These are phyloP conservation scores for Meriones unguiculatus DNA, from an alignment of 2,113 vertebrate genomes.

Conservation along the genomic window DNA sequence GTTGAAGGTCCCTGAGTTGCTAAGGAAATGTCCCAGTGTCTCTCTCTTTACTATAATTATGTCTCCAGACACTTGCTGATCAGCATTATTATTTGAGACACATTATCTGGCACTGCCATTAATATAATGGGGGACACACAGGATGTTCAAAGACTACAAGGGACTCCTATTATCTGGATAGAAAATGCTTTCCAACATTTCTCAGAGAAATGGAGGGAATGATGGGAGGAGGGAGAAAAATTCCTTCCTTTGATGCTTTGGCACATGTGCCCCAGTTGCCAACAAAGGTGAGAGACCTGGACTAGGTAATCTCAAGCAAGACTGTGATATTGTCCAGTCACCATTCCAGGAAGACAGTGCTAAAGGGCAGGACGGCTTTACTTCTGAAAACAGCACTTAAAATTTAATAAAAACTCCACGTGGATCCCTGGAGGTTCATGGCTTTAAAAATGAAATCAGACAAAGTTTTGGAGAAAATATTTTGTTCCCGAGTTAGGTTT, in stretches of 20 bases:
- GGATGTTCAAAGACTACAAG: neutral
- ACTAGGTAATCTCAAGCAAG: neutral
- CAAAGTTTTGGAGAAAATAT: neutral
- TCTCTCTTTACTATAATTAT: neutral
- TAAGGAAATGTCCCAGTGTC: neutral
- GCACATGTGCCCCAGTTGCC: neutral
- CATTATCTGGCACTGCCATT: neutral
- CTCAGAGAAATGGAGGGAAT: neutral
- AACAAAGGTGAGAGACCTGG: neutral
- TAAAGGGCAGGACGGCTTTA: neutral
- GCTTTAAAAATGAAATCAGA: conserved; percentile 14
- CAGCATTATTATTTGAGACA: neutral
- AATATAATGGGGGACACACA: neutral
- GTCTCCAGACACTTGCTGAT: neutral
- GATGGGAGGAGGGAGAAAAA: neutral
- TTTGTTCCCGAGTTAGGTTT: neutral
- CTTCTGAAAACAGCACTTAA: neutral
- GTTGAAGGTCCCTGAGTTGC: neutral
- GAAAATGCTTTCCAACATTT: neutral
- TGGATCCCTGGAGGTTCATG: neutral
- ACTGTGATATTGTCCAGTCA: neutral
- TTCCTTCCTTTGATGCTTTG: neutral
- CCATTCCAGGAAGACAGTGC: neutral
- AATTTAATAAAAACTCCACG: neutral
- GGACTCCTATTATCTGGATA: neutral